phyloP scores from a whole-genome alignment of 2,113 vertebrate species.

The Esox niger region DNA sequence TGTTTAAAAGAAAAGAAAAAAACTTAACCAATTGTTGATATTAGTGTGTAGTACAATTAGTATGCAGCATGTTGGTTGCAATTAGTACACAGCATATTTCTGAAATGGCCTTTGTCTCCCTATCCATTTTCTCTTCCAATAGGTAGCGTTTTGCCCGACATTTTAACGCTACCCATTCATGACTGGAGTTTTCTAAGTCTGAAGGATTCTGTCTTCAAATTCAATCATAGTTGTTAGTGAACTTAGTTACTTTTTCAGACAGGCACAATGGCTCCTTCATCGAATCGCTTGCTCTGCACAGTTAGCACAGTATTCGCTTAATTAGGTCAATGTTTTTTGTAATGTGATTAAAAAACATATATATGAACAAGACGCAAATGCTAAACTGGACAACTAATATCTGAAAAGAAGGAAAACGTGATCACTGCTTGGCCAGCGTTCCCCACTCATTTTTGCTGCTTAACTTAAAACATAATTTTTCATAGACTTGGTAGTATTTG shows the following conservation, averaged over 20 bases:
- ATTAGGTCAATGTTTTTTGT: constrained; percentile 14
- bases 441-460: not conserved
- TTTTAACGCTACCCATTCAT: not conserved
- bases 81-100: no score
- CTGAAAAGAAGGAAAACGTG: not conserved
- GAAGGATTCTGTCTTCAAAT: not conserved
- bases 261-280: not conserved
- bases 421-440: not conserved
- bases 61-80: no score
- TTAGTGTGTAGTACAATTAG: no score
- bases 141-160: no score
- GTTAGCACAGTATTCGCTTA: constrained; percentile 2
- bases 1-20: no score
- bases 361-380: not conserved
- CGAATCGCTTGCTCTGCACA: not conserved
- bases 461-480: not conserved
- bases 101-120: no score
- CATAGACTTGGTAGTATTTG: not conserved
- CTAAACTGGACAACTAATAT: not conserved
- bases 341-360: constrained; percentile 15
- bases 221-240: not conserved
- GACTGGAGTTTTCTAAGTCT: not conserved
- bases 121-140: no score
- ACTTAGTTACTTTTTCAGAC: not conserved
- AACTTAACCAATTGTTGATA: no score